These are phyloP conservation scores for Falco peregrinus DNA, from an alignment of 2,797 vertebrate species.

Conservation along the genomic window DNA sequence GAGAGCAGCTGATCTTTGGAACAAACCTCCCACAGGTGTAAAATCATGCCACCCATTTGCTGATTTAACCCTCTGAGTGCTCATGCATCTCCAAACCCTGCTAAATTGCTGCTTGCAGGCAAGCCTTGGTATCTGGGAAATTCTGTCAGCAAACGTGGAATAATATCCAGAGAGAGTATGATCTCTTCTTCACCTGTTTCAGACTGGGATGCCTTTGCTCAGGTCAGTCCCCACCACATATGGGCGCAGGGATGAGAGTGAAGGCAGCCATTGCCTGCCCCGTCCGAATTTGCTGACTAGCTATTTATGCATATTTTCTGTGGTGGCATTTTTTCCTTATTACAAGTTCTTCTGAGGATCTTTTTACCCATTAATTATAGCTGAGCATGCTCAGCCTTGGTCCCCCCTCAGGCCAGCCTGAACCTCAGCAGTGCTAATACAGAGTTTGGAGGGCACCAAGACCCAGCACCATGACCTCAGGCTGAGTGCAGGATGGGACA, in stretches of 20 bases:
- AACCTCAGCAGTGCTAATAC: not conserved
- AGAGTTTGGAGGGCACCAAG: not conserved
- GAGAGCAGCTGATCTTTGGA: conserved; percentile 67
- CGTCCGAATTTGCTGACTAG: not conserved
- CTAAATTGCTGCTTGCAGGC: not conserved
- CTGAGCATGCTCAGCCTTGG: not conserved
- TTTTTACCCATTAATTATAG: not conserved
- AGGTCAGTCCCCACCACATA: not conserved
- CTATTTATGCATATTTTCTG: not conserved
- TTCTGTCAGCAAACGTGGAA: not conserved
- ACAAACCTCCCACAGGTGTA: conserved; percentile 18
- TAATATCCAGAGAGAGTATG: not conserved
- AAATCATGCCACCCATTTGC: conserved; percentile 34
- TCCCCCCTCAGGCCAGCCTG: not conserved
- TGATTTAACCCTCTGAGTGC: conserved; percentile 49
- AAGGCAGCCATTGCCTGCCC: not conserved
- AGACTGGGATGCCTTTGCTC: not conserved
- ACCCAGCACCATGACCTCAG: not conserved
- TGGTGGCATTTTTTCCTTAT: not conserved
- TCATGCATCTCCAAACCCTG: not conserved
- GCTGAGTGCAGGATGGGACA: not conserved
- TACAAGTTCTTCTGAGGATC: not conserved
- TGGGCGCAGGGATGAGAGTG: not conserved
- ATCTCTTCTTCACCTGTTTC: not conserved
- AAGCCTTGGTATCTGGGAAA: not conserved